These are phyloP conservation scores for Mycogona germanica DNA, from an alignment of 2,888 invertebrate genomes.

Conservation along the genomic window DNA sequence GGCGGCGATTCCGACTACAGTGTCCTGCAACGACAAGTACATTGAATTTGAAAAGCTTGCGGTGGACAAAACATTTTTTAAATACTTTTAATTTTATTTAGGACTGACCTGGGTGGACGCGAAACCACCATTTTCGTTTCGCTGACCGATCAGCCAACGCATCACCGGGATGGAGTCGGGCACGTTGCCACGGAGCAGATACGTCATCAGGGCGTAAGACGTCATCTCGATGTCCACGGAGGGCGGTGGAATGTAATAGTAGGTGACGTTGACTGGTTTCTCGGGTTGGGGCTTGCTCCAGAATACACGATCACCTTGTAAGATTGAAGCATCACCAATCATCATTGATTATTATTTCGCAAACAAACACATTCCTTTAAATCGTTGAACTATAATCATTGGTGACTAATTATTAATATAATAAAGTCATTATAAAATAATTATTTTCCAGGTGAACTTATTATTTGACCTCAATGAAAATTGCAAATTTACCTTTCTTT, in stretches of 20 bases:
- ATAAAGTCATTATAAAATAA: neutral
- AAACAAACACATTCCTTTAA: too few species aligned
- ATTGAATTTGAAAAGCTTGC: neutral
- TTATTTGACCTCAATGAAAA: neutral
- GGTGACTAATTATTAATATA: too few species aligned
- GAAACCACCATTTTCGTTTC: conserved; percentile 57
- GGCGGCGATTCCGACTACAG: conserved; percentile 35
- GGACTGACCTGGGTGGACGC: conserved; percentile 48
- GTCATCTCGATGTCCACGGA: conserved; percentile 73
- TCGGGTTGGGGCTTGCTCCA: conserved; percentile 7
- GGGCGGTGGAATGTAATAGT: conserved; percentile 8
- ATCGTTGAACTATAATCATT: too few species aligned
- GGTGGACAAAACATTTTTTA: neutral
- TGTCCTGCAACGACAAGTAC: conserved; percentile 32
- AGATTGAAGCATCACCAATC: too few species aligned
- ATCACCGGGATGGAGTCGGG: conserved; percentile 46
- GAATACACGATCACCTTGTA: conserved; percentile 14
- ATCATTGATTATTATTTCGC: too few species aligned
- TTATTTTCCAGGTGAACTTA: neutral
- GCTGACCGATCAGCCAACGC: conserved; percentile 57
- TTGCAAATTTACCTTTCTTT: conserved; percentile 9
- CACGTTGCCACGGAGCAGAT: conserved; percentile 39
- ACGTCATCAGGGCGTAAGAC: conserved; percentile 69
- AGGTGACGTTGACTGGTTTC: neutral
- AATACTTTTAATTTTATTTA: neutral